Evolutionary conservation across 2,888 invertebrate genomes (phyloP).

Genomic region (Pterostichus niger): DNA sequence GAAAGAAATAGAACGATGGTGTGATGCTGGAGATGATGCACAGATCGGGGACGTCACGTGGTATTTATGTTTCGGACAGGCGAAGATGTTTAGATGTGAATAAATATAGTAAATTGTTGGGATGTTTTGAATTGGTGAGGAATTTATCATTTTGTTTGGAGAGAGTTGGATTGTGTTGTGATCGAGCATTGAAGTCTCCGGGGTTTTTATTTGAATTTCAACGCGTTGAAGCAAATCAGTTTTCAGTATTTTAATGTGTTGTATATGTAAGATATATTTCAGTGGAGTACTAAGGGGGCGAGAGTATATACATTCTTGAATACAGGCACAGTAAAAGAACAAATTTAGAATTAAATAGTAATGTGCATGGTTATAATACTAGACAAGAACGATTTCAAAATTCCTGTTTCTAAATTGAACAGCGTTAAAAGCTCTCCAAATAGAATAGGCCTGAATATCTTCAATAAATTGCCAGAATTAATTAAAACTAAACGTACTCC

Average conservation of each 20-base stretch:
- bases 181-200: conserved; percentile 19
- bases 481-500: too few species aligned
- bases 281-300: too few species aligned
- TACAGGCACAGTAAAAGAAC: too few species aligned
- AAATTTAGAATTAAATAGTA: too few species aligned
- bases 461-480: too few species aligned
- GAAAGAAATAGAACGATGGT: conserved; percentile 27
- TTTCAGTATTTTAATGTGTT: not conserved
- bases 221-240: not conserved
- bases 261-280: too few species aligned
- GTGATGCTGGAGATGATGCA: conserved; percentile 23
- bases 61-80: not conserved
- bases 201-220: conserved; percentile 12
- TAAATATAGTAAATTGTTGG: not conserved
- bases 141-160: not conserved
- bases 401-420: too few species aligned
- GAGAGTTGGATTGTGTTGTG: not conserved
- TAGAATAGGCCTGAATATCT: too few species aligned
- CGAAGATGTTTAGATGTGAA: conserved; percentile 27
- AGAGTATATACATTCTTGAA: too few species aligned
- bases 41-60: not conserved
- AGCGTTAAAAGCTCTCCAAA: too few species aligned
- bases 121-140: not conserved
- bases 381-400: too few species aligned
- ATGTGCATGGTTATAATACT: too few species aligned